Percentiles rank a stretch among this genome's conserved stretches.
Conservation (phyloP, 2,113 vertebrate species). For the Alethe castanea region DNA sequence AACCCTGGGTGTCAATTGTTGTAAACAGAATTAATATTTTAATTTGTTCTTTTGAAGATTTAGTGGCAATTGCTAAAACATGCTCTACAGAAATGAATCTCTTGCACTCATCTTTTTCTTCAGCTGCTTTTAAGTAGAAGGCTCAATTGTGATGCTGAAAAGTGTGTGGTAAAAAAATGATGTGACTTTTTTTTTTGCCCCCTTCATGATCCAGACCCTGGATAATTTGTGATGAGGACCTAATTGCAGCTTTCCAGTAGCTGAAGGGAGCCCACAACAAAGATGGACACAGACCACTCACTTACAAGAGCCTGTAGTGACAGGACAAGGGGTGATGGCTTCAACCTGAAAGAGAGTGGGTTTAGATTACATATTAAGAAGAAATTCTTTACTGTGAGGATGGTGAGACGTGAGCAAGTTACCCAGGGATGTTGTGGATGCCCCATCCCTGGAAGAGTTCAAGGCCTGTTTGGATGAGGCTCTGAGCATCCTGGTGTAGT, state of each 20-base stretch:
- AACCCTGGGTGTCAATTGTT: not conserved
- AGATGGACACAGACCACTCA: not conserved
- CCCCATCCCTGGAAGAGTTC: not conserved
- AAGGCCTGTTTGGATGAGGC: rapidly evolving
- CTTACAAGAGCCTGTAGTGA: not conserved
- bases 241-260: not conserved
- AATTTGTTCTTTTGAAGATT: not conserved
- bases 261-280: not conserved
- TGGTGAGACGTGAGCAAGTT: not conserved
- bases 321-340: not conserved
- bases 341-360: not conserved
- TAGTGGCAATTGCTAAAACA: not conserved
- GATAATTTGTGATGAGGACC: not conserved
- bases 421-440: not conserved
- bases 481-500: not conserved
- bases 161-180: not conserved
- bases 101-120: not conserved
- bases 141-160: not conserved
- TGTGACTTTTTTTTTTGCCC: not conserved
- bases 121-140: not conserved
- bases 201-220: not conserved
- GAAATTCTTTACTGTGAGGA: not conserved
- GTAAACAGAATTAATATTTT: not conserved
- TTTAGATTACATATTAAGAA: not conserved
- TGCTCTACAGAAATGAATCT: not conserved